Base-by-base conservation (phyloP, 2,113 vertebrate genomes). In the Xyrauchen texanus region DNA sequence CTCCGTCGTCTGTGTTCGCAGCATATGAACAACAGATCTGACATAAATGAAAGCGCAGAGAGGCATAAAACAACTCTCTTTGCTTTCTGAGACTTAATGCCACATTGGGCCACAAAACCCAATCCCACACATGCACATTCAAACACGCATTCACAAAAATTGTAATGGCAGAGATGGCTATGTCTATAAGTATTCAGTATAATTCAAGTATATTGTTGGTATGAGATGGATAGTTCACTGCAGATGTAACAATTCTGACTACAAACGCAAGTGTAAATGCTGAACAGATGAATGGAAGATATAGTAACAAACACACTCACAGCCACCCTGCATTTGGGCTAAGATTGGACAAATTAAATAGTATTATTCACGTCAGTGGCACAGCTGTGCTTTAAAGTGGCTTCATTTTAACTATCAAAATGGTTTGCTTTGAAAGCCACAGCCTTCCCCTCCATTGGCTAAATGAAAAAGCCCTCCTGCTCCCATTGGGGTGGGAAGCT, bases 341-440 rank as follows among this genome's bases (percentile, higher is more conserved):
- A 91, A 93, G 90, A 92, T 93, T 91, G 93, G 91, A 90, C 88
- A 90, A 91, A 90, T 91, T 86, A 93, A 91, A 91, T 88, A 83
- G 85, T 82, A 90, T 91, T 91, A 89, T 90, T 91, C 90, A 89
- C 88, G 89, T 91, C 90, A 91, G 86, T 90, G 88, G 89, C 70
- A 47, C 89, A 88, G 92, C 90, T 90, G 87, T 79, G 84, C 89
- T 90, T 92, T 92, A 80, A 93, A 92, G 90, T 93, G 92, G 91
- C 88, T 92, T 87, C 67, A 74, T 63, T 85, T 91, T 92, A 92
- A 93, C 89, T 90, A 90, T 90, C 90, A 87, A 83, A 89, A 90
- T 87, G 90, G 88, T 89, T 91, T 90, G 88, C 90, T 90, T 85
- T 88, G 83, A 87, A 92, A 92, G 88, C 91, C 90, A 77, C 90